Conservation (phyloP, 2,797 vertebrate species). For the Loris lydekkerianus region DNA sequence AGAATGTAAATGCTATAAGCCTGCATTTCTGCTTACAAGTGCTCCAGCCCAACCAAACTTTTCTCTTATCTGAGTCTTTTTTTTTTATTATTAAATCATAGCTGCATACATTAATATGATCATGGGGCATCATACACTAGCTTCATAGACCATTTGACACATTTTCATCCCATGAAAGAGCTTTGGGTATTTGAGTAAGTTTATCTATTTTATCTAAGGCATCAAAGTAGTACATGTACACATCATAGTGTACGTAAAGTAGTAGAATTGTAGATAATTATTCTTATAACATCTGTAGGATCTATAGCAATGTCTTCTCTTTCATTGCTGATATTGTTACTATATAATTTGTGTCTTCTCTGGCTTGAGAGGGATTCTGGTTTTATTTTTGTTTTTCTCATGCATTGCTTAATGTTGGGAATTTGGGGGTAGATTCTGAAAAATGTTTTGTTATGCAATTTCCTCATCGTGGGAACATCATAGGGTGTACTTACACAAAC, state of each 20-base stretch:
- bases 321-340: background rate
- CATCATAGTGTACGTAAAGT: background rate
- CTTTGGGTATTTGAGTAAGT: background rate
- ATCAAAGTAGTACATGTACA: background rate
- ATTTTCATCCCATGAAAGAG: background rate
- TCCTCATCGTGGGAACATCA: background rate
- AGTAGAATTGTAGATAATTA: conserved; percentile 6
- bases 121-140: too few species aligned
- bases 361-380: background rate
- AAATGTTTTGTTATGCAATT: background rate
- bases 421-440: background rate
- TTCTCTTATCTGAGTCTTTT: background rate
- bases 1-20: background rate
- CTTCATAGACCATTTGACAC: too few species aligned
- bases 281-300: background rate
- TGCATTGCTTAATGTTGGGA: background rate
- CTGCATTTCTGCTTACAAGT: background rate
- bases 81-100: too few species aligned
- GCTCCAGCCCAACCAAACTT: background rate
- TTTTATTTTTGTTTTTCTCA: background rate
- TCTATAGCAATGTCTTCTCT: background rate
- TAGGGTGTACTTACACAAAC: background rate
- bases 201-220: background rate
- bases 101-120: too few species aligned
- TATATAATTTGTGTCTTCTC: background rate